A percentile compares a stretch with the other conserved stretches of the same genome.
phyloP scores from a whole-genome alignment of 2,888 invertebrate species.

The Anaspis maculata region DNA sequence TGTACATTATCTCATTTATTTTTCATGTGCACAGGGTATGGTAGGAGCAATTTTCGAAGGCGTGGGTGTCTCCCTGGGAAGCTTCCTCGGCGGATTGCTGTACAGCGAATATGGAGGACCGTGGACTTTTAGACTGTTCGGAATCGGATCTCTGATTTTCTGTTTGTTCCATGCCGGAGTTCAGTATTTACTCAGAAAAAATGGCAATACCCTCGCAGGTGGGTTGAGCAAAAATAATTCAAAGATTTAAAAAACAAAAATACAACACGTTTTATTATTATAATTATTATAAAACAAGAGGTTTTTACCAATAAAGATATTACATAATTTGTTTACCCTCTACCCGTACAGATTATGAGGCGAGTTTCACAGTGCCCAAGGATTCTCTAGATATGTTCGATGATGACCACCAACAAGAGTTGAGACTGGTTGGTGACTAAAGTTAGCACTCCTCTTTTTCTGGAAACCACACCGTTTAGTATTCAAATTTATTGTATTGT shows the following conservation, averaged over 20 bases:
- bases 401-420: slow-evolving; percentile 24
- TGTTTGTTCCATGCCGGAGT: slow-evolving; percentile 51
- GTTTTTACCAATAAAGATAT: slow-evolving; percentile 1
- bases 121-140: slow-evolving; percentile 63
- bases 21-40: slow-evolving; percentile 55
- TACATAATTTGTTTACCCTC: too few species aligned
- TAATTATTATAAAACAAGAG: too few species aligned
- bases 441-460: too few species aligned
- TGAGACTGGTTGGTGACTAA: slow-evolving; percentile 18
- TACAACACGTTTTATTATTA: slow-evolving; percentile 2
- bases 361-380: slow-evolving; percentile 15
- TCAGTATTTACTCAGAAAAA: slow-evolving; percentile 37
- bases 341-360: slow-evolving; percentile 13
- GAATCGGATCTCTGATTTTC: slow-evolving; percentile 56
- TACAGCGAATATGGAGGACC: slow-evolving; percentile 58
- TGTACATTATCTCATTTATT: too few species aligned
- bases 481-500: too few species aligned
- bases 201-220: slow-evolving; percentile 18
- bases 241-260: slow-evolving; percentile 6
- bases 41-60: slow-evolving; percentile 85
- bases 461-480: too few species aligned
- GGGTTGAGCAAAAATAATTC: slow-evolving; percentile 1
- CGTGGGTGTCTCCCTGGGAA: slow-evolving; percentile 72
- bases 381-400: slow-evolving; percentile 18
- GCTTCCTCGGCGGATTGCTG: slow-evolving; percentile 66